Conservation (phyloP, 2,113 vertebrate genomes). For the Puffinus mauretanicus region DNA sequence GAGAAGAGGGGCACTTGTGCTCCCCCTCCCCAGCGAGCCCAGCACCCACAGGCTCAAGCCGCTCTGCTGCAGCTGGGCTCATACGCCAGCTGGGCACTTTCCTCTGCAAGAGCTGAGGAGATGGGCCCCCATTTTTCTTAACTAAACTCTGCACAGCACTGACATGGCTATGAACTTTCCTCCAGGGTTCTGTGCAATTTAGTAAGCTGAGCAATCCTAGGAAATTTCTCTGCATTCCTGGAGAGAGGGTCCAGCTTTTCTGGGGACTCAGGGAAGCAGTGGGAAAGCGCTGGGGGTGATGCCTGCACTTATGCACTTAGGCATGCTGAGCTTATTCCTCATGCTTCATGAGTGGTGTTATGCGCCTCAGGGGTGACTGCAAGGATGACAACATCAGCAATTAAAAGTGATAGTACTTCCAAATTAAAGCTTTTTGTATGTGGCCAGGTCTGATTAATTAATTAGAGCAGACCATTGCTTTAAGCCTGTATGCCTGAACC, state of each 20-base stretch:
- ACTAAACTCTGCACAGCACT: neutral
- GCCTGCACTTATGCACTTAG: no score
- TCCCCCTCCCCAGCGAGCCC: fast-evolving
- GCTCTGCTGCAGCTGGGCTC: neutral
- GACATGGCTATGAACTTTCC: neutral
- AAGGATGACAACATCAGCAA: neutral
- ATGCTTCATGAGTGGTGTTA: neutral
- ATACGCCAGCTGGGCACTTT: fast-evolving
- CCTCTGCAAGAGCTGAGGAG: neutral
- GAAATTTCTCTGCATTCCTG: neutral
- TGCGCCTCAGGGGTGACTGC: neutral
- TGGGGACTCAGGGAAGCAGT: neutral
- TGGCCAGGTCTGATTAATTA: neutral
- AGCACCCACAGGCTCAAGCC: neutral
- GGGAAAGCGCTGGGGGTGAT: neutral
- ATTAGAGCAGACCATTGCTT: neutral
- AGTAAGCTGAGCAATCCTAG: neutral
- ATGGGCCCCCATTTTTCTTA: fast-evolving
- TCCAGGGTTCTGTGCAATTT: neutral
- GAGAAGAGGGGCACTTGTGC: no score
- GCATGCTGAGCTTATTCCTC: neutral
- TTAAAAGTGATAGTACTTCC: neutral
- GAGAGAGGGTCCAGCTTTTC: neutral
- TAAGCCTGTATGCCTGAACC: neutral
- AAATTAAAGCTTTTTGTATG: neutral